Evolutionary conservation across 2,888 invertebrate genomes (phyloP).

Genomic region (Prosopocoilus inquinatus): DNA sequence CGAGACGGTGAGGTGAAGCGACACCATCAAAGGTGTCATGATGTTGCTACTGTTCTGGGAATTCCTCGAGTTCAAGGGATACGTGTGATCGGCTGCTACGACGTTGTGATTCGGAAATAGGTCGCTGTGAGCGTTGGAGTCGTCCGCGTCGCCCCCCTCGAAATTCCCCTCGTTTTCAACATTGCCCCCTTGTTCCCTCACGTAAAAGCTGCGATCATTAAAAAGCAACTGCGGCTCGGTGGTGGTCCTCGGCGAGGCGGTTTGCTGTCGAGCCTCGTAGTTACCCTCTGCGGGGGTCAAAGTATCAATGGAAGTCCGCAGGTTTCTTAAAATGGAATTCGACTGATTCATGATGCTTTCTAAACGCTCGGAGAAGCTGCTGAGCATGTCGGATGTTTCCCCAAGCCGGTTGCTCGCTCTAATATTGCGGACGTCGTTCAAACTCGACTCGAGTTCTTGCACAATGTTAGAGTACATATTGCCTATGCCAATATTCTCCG

Average conservation of each 20-base stretch:
- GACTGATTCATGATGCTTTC: constrained; percentile 48
- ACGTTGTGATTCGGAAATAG: constrained; percentile 26
- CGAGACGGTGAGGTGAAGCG: constrained; percentile 45
- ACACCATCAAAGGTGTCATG: constrained; percentile 44
- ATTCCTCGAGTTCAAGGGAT: constrained; percentile 30
- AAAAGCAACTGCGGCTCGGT: constrained; percentile 28
- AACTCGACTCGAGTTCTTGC: constrained; percentile 45
- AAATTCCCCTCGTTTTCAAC: constrained; percentile 2
- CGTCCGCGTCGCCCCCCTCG: constrained; percentile 1
- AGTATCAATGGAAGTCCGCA: constrained; percentile 43
- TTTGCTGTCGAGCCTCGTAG: background rate
- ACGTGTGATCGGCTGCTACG: constrained; percentile 46
- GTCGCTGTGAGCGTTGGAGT: constrained; percentile 6
- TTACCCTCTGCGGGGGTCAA: constrained; percentile 27
- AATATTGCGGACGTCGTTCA: constrained; percentile 43
- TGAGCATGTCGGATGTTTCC: constrained; percentile 45
- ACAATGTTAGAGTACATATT: constrained; percentile 47
- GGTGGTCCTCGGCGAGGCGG: constrained; percentile 8
- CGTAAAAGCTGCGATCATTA: constrained; percentile 40
- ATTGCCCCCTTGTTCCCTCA: constrained; percentile 32
- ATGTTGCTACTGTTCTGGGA: constrained; percentile 26
- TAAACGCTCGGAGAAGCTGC: constrained; percentile 44
- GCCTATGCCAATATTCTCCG: constrained; percentile 42
- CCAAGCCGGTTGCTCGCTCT: constrained; percentile 39
- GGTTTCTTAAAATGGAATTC: constrained; percentile 45